Base-by-base conservation (phyloP, 2,113 vertebrate species). In the Burhinus bistriatus region DNA sequence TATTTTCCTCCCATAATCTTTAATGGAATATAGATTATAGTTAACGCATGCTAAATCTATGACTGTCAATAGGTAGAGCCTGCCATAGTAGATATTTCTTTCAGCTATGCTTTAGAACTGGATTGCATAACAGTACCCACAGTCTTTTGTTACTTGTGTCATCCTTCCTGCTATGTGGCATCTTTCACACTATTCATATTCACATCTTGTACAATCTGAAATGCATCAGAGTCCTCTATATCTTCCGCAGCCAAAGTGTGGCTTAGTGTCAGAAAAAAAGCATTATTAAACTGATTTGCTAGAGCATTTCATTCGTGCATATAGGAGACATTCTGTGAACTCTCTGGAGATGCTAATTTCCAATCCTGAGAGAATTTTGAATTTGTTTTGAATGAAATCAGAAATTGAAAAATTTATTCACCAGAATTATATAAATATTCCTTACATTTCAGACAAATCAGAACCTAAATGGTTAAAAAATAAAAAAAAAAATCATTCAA, bases 1-100 rank as follows among this genome's bases (percentile, higher is more conserved):
- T 86, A 58, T 86, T 80, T 94, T 92, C 71, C 34, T 95, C 71
- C 34, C 34, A 73, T 89, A 83, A 92, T 87, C 64, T 97, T 89
- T 83, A 93, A 92, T 62, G 64, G 64, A 83, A 86, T 83, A 83
- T 38, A 96, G 89, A 84, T 52, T 58, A 75, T 79, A 62, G 78
- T 51, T 91, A 93, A 87, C 12, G 79, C 58, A 77, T 65, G 15
- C 47, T 90, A 91, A 85, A 93, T 51, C 51, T 90, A 5, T 59
- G n/a, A 34, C 36, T 81, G 26, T 78, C 81, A 90, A 75, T 75
- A 90, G 45, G 55, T n/a, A 93, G 26, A 93, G 16, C 17, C 49
- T 90, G 21, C 20, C 64, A 47, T 22, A 70, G 36, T 36, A 44
- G 59, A 70, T 58, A 76, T 15, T 54, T 81, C 9, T 76, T 92